Percentiles rank a stretch among this genome's conserved stretches.
These are phyloP conservation scores for Meandrusa payeni DNA, from an alignment of 2,888 invertebrate species.

Conservation along the genomic window DNA sequence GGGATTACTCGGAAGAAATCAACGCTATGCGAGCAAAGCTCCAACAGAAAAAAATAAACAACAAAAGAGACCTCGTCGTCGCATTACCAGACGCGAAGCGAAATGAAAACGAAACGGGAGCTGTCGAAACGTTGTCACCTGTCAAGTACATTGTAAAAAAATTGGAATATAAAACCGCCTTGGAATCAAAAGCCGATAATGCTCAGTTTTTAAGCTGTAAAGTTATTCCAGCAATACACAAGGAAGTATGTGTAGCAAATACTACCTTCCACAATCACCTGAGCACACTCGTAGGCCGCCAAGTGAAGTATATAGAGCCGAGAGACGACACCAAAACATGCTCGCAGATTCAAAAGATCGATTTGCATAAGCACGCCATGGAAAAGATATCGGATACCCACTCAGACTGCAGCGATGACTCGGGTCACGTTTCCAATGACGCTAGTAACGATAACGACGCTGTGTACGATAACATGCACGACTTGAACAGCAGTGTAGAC, in stretches of 20 bases:
- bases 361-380: constrained; percentile 61
- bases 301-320: constrained; percentile 68
- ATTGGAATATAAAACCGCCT: constrained; percentile 69
- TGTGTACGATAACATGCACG: constrained; percentile 58
- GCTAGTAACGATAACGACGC: constrained; percentile 86
- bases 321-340: constrained; percentile 64
- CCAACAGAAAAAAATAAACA: constrained; percentile 68
- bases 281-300: constrained; percentile 76
- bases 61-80: constrained; percentile 64
- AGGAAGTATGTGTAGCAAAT: constrained; percentile 71
- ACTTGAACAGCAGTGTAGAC: constrained; percentile 46
- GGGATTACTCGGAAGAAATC: constrained; percentile 75
- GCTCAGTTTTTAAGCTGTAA: constrained; percentile 68
- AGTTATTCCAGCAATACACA: constrained; percentile 71
- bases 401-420: constrained; percentile 89
- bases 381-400: constrained; percentile 81
- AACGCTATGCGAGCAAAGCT: constrained; percentile 73
- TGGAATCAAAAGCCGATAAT: constrained; percentile 63
- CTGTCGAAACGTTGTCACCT: constrained; percentile 66
- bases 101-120: constrained; percentile 56
- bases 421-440: constrained; percentile 90
- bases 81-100: constrained; percentile 51
- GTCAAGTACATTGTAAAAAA: constrained; percentile 75
- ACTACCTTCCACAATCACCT: constrained; percentile 73
- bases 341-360: constrained; percentile 58